Conservation (phyloP, 2,888 invertebrate genomes). For the Galeopsomyia nigrocyanea region DNA sequence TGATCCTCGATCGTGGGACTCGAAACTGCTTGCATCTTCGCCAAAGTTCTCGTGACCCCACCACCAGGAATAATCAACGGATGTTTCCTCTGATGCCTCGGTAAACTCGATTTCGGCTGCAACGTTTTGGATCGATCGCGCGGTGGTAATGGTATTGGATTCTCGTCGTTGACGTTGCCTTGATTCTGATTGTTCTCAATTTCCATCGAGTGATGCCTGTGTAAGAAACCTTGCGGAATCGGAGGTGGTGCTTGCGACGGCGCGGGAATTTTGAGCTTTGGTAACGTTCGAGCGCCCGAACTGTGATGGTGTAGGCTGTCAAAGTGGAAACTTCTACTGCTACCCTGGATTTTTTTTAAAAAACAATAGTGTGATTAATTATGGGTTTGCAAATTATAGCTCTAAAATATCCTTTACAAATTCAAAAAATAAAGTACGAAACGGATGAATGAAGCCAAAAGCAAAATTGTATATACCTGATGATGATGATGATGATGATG, state of each 20-base stretch:
- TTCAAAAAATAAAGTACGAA: too few relatives aligned
- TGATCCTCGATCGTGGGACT: constrained; percentile 67
- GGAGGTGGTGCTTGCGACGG: constrained; percentile 54
- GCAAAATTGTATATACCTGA: constrained; percentile 1
- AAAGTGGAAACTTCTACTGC: constrained; percentile 38
- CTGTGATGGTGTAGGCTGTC: constrained; percentile 52
- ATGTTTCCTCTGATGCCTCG: constrained; percentile 84
- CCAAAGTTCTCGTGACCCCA: constrained; percentile 75
- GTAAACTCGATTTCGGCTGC: constrained; percentile 74
- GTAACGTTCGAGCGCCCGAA: constrained; percentile 63
- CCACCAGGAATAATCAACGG: constrained; percentile 82
- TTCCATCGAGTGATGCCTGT: constrained; percentile 53
- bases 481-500: constrained; percentile 30
- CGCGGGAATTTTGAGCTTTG: constrained; percentile 61
- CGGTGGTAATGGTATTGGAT: constrained; percentile 85
- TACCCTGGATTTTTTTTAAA: background rate
- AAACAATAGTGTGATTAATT: too few relatives aligned
- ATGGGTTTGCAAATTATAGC: too few relatives aligned
- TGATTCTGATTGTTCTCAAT: constrained; percentile 62
- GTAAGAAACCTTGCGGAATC: constrained; percentile 42
- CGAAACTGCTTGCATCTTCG: constrained; percentile 72
- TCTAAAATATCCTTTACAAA: too few relatives aligned
- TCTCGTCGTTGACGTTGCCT: constrained; percentile 67
- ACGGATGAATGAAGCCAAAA: too few relatives aligned
- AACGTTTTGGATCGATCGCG: constrained; percentile 78